Base-by-base conservation (phyloP, 2,888 invertebrate species). In the Argyresthia goedartella region DNA sequence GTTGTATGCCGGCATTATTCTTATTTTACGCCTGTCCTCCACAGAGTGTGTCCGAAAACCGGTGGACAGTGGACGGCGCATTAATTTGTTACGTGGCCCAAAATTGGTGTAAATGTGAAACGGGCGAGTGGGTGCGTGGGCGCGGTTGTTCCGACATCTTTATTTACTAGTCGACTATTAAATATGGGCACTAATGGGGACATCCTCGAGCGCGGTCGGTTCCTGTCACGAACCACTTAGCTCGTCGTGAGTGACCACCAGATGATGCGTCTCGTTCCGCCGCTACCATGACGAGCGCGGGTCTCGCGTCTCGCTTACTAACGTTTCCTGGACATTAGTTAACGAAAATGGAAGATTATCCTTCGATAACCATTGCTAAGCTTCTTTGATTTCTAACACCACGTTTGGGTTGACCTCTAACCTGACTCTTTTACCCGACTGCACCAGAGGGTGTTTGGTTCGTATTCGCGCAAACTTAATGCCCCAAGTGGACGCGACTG, bases 81-180 rank as follows among this genome's bases (percentile, higher is more conserved):
- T 25, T 25, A 25, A 25, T 25, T 25, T 25, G 25, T 25, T 25
- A 25, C 25, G 25, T 6, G 3, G 25, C 6, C 25, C 4, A 39
- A n/a, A n/a, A 9, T 39, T 9, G 39, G 39, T n/a, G 39, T 11
- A 39, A 39, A 39, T 39, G 39, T 47, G 33, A 25, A 25, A 25
- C 47, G 16, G 13, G 25, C 15, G 49, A 49, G 36, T 49, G 36
- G 36, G 14, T 13, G 8, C 36, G 50, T 42, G 50, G 41, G 50
- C 41, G 50, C 50, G 41, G 25, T 14, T 25, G 65, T 63, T 70
- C 62, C 69, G 68, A 65, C 72, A 73, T 69, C 74, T 73, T 75
- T 72, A 73, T 68, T 69, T 71, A 73, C 15, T 45, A 34, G 34
- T 51, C 67, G 71, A 72, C 71, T 74, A 77, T 70, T 71, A 76